Base-by-base conservation (phyloP, 2,113 vertebrate genomes). In the Bothrops jararaca region DNA sequence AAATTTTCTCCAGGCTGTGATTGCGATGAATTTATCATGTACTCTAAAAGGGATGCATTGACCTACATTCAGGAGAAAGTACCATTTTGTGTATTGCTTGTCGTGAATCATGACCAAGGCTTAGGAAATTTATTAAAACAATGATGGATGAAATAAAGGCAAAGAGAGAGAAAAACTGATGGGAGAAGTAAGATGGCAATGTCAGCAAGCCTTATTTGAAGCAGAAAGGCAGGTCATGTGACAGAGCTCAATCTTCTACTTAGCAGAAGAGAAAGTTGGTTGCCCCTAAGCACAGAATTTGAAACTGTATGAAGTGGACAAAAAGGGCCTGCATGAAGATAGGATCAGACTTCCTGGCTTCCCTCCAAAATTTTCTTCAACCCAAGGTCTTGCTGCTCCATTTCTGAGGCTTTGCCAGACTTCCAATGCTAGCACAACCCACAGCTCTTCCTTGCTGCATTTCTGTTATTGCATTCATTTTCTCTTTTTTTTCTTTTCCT, bases 11-110 rank as follows among this genome's bases (percentile, higher is more conserved):
- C 94, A 92, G 97, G 96, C 96, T 97, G 85, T 95, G 94, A 96
- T 95, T 97, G 96, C 95, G 96, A 98, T 96, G 95, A 97, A 97
- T 97, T 97, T 97, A 95, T 97, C 97, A 96, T 96, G 93, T 42
- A 0, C 92, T 97, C 95, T 96, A 92, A 96, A 95, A 96, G 95
- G 95, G 96, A 95, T 95, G 95, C 94, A 91, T 94, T 97, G 97
- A 97, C 97, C 96, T 96, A 97, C 93, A 97, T 97, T 97, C 96
- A 95, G 92, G 95, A 94, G 96, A 97, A 97, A 97, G 91, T 93
- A 52, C 39, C 91, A 95, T 94, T 94, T 92, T 95, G 96, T 91
- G 89, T 93, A 56, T 97, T 97, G 97, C 95, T 97, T 94, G 89
- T 94, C 94, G 60, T 92, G 95, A 96, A 96, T 96, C 95, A 90